Evolutionary conservation across 2,888 invertebrate species (phyloP), one percentile per base, ranked within the genome.

Genomic region (Leptodirus hochenwartii): DNA sequence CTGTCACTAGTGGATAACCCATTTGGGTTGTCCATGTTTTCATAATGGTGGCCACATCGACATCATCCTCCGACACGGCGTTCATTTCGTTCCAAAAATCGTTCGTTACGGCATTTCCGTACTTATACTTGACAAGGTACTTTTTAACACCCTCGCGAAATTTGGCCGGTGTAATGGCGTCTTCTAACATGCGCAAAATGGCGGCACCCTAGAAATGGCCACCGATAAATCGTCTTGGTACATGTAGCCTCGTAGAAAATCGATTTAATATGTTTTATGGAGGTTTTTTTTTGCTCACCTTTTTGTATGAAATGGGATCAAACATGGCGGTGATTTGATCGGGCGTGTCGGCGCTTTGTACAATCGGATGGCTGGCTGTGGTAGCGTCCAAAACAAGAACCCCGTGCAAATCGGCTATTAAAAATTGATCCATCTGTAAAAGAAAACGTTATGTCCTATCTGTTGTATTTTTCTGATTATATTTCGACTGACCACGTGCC

Each of bases 321-420:
- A 93, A 93, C 32, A 90, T 74, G 39, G 85, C 78, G 0, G 81
- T 85, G 31, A 95, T 91, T 59, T 93, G 75, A 49, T 80, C 77
- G 0, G 91, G 90, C 37, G 81, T 80, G 15, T 64, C 62, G 10
- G 91, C 90, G 1, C 65, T 66, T 50, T 82, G 78, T 5, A 88
- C 77, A 36, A 95, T 88, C 0, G 93, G 84, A 58, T 91, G 91
- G 2, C 91, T 85, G 29, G 76, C 79, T 4, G 77, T 51, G 27
- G 78, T 77, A 0, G 81, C 69, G 48, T 95, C 93, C 2, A 71
- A 58, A 9, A 57, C 57, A 36, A 90, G 50, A 0, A 82, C 87
- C 1, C 64, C 50, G 39, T 85, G 81, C 30, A 87, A 47, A 22
- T 77, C 74, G 22, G 66, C 63, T 1, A 66, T 61, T 10, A 81